A percentile compares a stretch with the other conserved stretches of the same genome.
Evolutionary conservation across 2,113 vertebrate species (phyloP).

Genomic region (Macaca nemestrina): DNA sequence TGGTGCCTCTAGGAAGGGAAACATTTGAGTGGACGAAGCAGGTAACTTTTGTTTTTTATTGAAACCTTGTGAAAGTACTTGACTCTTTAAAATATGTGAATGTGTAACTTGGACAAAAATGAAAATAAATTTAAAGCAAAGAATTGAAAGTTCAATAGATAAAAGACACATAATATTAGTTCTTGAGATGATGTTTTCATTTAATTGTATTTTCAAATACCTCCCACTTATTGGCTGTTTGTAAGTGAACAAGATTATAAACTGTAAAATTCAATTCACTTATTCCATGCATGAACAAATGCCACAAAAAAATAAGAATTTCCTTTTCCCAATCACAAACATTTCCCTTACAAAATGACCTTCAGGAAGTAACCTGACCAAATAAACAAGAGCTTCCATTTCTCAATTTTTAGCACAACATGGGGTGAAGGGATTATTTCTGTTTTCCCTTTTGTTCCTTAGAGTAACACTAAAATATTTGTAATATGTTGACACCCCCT

Average conservation of each 20-base stretch:
- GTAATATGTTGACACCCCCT: not conserved
- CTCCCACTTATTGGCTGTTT: slow-evolving; percentile 16
- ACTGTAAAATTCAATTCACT: slow-evolving; percentile 29
- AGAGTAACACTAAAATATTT: slow-evolving; percentile 34
- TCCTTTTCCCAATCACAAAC: not conserved
- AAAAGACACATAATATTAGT: not conserved
- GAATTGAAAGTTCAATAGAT: slow-evolving; percentile 4
- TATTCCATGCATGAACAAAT: slow-evolving; percentile 34
- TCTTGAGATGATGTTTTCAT: slow-evolving; percentile 51
- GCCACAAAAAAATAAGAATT: slow-evolving; percentile 11
- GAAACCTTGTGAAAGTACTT: not conserved
- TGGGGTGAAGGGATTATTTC: not conserved
- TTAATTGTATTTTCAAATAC: slow-evolving; percentile 44
- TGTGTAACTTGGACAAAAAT: not conserved
- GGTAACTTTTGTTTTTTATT: slow-evolving; percentile 12
- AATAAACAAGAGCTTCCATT: not conserved
- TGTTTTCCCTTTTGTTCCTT: slow-evolving; percentile 7
- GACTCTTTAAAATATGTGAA: not conserved
- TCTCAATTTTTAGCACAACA: slow-evolving; percentile 16
- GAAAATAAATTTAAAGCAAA: slow-evolving; percentile 30
- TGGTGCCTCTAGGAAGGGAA: not conserved
- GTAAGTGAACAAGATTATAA: slow-evolving; percentile 44
- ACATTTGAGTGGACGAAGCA: not conserved
- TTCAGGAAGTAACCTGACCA: slow-evolving; percentile 3
- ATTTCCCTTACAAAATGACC: slow-evolving; percentile 43